Conservation (phyloP, 1,140 invertebrate species). For the Bathynomus jamesi region DNA sequence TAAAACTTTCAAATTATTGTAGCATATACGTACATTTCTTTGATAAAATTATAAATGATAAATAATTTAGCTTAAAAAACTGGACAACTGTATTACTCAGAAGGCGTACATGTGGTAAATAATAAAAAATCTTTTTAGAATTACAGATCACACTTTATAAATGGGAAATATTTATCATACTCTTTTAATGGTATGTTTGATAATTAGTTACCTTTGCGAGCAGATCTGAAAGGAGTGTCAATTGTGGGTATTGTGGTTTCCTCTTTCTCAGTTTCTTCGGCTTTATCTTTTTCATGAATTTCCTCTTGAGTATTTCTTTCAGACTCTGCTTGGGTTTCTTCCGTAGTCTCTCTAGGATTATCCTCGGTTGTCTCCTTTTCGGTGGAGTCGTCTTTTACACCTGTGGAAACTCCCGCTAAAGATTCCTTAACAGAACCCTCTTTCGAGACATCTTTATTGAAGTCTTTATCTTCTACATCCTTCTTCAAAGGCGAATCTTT, state of each 20-base stretch:
- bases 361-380: neutral
- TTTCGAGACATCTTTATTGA: neutral
- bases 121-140: neutral
- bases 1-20: too few relatives aligned
- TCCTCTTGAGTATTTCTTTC: neutral
- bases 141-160: neutral
- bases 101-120: neutral
- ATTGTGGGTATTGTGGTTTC: neutral
- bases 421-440: neutral
- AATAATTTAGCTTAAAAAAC: neutral
- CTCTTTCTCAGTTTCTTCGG: neutral
- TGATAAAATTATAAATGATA: too few relatives aligned
- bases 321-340: neutral
- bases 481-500: neutral
- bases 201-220: neutral
- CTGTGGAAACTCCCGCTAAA: neutral
- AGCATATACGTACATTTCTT: too few relatives aligned
- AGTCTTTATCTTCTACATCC: neutral
- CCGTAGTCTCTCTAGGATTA: neutral
- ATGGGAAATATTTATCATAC: neutral
- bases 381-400: neutral
- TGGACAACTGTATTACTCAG: neutral
- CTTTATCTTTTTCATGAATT: neutral
- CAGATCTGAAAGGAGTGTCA: neutral
- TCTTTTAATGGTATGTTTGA: neutral